Base-by-base conservation (phyloP, 2,113 vertebrate genomes). In the Peromyscus leucopus region DNA sequence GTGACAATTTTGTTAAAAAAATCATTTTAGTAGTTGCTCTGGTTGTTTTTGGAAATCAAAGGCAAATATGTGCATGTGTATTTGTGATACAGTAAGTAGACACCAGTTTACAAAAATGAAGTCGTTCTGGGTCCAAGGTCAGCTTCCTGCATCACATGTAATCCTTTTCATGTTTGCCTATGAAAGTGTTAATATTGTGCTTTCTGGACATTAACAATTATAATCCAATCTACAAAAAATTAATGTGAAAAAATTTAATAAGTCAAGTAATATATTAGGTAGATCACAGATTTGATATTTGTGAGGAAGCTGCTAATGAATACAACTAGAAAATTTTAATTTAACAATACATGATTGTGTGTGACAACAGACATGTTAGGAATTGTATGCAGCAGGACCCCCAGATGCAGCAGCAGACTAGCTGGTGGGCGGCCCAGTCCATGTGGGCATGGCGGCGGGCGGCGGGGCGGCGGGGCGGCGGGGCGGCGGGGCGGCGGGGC, bases 41-140 rank as follows among this genome's bases (percentile, higher is more conserved):
- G 36, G 9, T 92, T 92, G 79, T 65, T 74, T 95, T 92, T 42
- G 26, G 39, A 92, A 65, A 82, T 28, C 48, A 63, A 71, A 74
- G 65, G 51, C 33, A 86, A 91, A 11, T 63, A 61, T 61, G 21
- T 82, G 3, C 31, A 87, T 71, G 59, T 87, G 63, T 63, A 92
- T 61, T 33, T n/a, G 63, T 16, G 65, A 11, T 48, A n/a, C 33
- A 61, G 51, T 80, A 33, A 51, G 24, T 13, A 61, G 80, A 83
- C 36, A 39, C 55, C 19, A 74, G 36, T 74, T 89, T 82, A 87
- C 42, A 89, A 57, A 63, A 88, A 10, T 31, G 84, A 67, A 51
- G 12, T 46, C 57, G 7, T 39, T 39, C 21, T 26, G 8, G 22
- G 36, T 51, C 63, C 15, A 74, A n/a, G 63, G 13, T 55, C 80